Base-by-base conservation (phyloP, 2,888 invertebrate species). In the Meiosimyza decipiens region DNA sequence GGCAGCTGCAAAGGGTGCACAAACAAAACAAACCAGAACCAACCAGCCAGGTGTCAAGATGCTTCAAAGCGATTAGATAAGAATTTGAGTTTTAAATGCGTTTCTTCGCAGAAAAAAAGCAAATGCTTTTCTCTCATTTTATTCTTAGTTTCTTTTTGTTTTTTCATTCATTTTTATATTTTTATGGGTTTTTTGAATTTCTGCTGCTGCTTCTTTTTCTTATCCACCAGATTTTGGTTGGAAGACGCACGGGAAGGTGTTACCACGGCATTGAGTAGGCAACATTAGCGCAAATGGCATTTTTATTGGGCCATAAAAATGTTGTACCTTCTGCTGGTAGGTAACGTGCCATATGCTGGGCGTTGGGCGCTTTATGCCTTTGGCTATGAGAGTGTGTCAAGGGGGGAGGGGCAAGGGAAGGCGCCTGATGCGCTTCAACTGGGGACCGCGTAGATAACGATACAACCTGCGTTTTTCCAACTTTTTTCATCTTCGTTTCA, bases 261-360 rank as follows among this genome's bases (percentile, higher is more conserved):
- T 33, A 47, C 52, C 51, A 65, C 75, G 77, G 77, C 77, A 63
- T 70, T 54, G 70, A 70, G 76, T 74, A 78, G 77, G 77, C 78
- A 75, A 79, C 79, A 79, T 80, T 80, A 82, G 80, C 83, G 85
- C 82, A 85, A 85, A 85, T 85, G 85, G 82, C 81, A 80, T 84
- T 85, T 85, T 85, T 85, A 85, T 85, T 85, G 85, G 85, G 81
- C 83, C 82, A 85, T 85, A 84, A 85, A 86, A 84, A 81, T 80
- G 77, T 80, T 81, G 77, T 73, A 69, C 75, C 76, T 74, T 75
- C 76, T 74, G 72, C 74, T 75, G 76, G 66, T 74, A 71, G 59
- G n/a, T 66, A 50, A 72, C 22, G 64, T 71, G 63, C 52, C 68
- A 63, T 49, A 28, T 65, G 71, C 66, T 66, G 54, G 49, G 12